Base-by-base conservation (phyloP, 2,888 invertebrate genomes). In the Agrochola macilenta region DNA sequence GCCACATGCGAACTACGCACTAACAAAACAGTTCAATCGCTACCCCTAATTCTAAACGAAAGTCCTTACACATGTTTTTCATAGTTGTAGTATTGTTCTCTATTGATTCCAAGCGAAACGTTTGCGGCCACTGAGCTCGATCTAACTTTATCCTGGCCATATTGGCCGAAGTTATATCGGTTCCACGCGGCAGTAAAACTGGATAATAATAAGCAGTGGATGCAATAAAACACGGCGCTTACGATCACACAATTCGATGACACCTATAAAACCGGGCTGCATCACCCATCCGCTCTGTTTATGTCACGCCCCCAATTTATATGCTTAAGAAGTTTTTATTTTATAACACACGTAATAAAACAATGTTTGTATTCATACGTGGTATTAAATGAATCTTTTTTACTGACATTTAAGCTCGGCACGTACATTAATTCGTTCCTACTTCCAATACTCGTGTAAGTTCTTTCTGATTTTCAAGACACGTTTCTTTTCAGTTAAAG, bases 221-320 rank as follows among this genome's bases (percentile, higher is more conserved):
- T 90, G 88, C 91, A 90, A 93, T 93, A 94, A 93, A 94, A 93
- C 91, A 90, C 84, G 89, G 82, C 89, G 90, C 91, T 92, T 92
- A 93, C 91, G 91, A 91, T 88, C 91, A 89, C 90, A 90, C 91
- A 91, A 93, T 92, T 92, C 93, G 91, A 93, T 92, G 93, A 93
- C 92, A 91, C 85, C 89, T 89, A 92, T 94, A 94, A 94, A 94
- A 92, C 88, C 78, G 86, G 85, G 87, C 90, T 90, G 91, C 92
- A 92, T 91, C 89, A 88, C 87, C 91, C 90, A 89, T 92, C 91
- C 87, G 83, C 84, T 87, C 88, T 87, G 88, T 93, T 93, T 92
- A 93, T 91, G 88, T 90, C 88, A 89, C 90, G 87, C 85, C 89
- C 81, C 88, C 92, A 92, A 93, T 94, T 92, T 93, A 93, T 93